Base-by-base conservation (phyloP, 2,888 invertebrate genomes). In the Drosophila antonietae region DNA sequence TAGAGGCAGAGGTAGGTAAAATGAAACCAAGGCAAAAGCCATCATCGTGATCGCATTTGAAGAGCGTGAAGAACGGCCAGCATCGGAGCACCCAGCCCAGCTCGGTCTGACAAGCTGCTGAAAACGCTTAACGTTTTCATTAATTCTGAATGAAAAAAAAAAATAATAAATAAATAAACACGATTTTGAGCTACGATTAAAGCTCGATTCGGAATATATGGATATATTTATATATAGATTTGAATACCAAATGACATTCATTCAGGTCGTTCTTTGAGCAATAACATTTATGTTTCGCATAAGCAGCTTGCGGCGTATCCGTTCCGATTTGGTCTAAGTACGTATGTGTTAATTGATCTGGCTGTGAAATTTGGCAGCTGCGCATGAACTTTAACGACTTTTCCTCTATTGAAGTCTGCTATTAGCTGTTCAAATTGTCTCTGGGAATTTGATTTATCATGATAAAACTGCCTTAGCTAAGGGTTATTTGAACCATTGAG, bases 71-170 rank as follows among this genome's bases (percentile, higher is more conserved):
- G 41, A 51, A 55, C 65, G 51, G 41, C 59, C 59, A 60, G 44
- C 37, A 10, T 33, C 44, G 6, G 14, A 46, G 8, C 46, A 23
- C 46, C 3, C 46, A 3, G 23, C 20, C 14, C 20, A 12, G 20
- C 14, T 14, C 44, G 14, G 20, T 20, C 68, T 71, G 83, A 81
- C 80, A 83, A 80, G 73, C 75, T 73, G 81, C 69, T 83, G 83
- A 85, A 81, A 83, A 72, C 83, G 80, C 69, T 75, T 81, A 86
- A 86, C 86, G 80, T 80, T 86, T 82, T 81, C 83, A 84, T 84
- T 84, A 80, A 72, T 62, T 56, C 70, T 53, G 52, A 53, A 35
- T 37, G 52, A 52, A 52, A 18, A 3, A 18, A 3, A 5, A 33
- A 33, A n/a, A n/a, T n/a, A n/a, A 2, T 18, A 33, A 33, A 20